Conservation (phyloP, 1,140 invertebrate species). For the Antheraea pernyi region DNA sequence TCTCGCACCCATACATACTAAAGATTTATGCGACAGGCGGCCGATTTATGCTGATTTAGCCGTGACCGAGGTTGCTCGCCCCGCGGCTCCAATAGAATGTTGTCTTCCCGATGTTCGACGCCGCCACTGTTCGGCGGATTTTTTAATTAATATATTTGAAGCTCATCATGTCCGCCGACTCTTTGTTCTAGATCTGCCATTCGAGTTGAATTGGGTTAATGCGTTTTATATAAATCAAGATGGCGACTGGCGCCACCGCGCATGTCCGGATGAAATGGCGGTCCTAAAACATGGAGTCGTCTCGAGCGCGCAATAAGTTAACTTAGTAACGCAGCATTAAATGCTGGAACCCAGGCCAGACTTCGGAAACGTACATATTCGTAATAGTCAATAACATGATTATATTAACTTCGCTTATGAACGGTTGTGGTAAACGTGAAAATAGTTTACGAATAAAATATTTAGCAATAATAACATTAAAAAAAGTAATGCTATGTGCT, state of each 20-base stretch:
- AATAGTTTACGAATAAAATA: conserved; percentile 74
- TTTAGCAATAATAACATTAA: conserved; percentile 75
- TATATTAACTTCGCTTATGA: conserved; percentile 77
- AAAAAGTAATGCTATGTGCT: conserved; percentile 54
- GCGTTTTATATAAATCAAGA: conserved; percentile 36
- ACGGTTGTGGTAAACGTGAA: conserved; percentile 77
- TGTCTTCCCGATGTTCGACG: conserved; percentile 51
- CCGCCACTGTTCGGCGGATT: conserved; percentile 40
- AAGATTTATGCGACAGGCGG: conserved; percentile 25
- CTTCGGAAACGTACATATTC: conserved; percentile 63
- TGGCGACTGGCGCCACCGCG: conserved; percentile 18
- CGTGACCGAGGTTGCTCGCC: conserved; percentile 29
- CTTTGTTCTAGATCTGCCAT: conserved; percentile 58
- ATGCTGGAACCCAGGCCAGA: conserved; percentile 48
- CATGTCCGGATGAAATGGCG: conserved; percentile 31
- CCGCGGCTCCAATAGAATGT: conserved; percentile 27
- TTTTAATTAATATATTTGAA: conserved; percentile 26
- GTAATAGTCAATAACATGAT: conserved; percentile 72
- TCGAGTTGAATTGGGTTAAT: conserved; percentile 58
- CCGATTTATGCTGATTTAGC: conserved; percentile 13
- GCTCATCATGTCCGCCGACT: conserved; percentile 22
- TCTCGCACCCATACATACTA: conserved; percentile 70
- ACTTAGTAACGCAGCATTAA: conserved; percentile 52
- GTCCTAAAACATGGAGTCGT: conserved; percentile 21
- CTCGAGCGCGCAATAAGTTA: conserved; percentile 56